Base-by-base conservation (phyloP, 2,113 vertebrate genomes). In the Geococcyx californianus region DNA sequence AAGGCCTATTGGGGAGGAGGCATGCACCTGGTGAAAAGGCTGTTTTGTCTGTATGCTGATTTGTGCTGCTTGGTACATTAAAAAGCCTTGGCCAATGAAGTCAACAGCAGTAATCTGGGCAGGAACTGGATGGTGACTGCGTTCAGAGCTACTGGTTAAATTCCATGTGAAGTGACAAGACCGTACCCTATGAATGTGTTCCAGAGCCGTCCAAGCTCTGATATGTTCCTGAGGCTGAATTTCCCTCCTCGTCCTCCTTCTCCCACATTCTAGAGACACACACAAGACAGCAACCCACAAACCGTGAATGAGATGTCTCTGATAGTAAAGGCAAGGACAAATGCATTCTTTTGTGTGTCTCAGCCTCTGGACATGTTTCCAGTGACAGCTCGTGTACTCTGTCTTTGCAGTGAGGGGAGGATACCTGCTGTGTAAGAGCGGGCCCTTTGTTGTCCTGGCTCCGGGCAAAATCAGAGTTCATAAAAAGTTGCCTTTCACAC, bases 381-480 rank as follows among this genome's bases (percentile, higher is more conserved):
- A 66, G 16, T 42, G 45, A n/a, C 31, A 51, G 13, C 10, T 20
- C 1, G 0, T 0, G 6, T 59, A 31, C 34, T 21, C 16, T 23
- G 16, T 25, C 54, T 54, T 75, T 60, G 45, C 64, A 16, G 11
- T 6, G 17, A 26, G 24, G 29, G 56, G 68, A 56, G 28, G 42
- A 13, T 38, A 38, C 11, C 59, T 44, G 29, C 63, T 47, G 24
- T 31, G 8, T 54, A 6, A 9, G 17, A 42, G 17, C 9, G 33
- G 16, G 10, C 20, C 49, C 18, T 29, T 63, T 72, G 21, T 16
- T 56, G 13, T 56, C 29, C 58, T 75, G 60, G 14, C 56, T 58
- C 28, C 56, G 40, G 54, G 31, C 38, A 60, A n/a, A 12, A 42
- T 66, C 34, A 34, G 38, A 33, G 40, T n/a, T 74, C 18, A 11